Base-by-base conservation (phyloP, 2,888 invertebrate species). In the Omphaloscelis lunosa region DNA sequence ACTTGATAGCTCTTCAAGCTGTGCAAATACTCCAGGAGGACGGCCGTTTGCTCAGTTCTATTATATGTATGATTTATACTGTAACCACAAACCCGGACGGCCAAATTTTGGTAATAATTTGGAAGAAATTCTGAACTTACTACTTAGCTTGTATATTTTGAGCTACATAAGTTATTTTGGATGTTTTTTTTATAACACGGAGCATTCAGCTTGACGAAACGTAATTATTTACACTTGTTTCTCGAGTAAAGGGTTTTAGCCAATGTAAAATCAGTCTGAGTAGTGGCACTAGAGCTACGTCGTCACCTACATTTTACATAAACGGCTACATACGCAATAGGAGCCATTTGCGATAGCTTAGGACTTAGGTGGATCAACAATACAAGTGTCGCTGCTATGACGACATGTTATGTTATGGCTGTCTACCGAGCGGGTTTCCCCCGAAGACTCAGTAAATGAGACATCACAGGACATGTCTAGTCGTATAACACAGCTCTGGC, bases 21-120 rank as follows among this genome's bases (percentile, higher is more conserved):
- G 59, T 68, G 62, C 74, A 78, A 87, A 85, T 68, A 83, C n/a
- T 20, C 39, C 48, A 59, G 65, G 68, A 65, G 51, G 68, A 27
- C 61, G 77, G 51, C n/a, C 66, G 80, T 89, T 88, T 87, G 73
- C 67, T 71, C 72, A 79, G 71, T 34, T 56, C 34, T 58, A 75
- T 34, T 34, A 34, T 34, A 34, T 78, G 66, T 34, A 34, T 78
- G 66, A 87, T 84, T 77, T 86, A 87, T 70, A 73, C 58, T 82
- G 20, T 63, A 63, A 62, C 72, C 53, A 82, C 84, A 84, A 77
- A 82, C 68, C 51, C 45, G 59, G 65, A 34, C 61, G n/a, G n/a
- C 17, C 48, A 69, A 56, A 29, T 7, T 72, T 71, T 45, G 51
- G 72, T 63, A 65, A 75, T 77, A 27, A 61, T 73, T 73, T 65